phyloP scores from a whole-genome alignment of 2,797 vertebrate species.

The Lophotriccus pileatus region DNA sequence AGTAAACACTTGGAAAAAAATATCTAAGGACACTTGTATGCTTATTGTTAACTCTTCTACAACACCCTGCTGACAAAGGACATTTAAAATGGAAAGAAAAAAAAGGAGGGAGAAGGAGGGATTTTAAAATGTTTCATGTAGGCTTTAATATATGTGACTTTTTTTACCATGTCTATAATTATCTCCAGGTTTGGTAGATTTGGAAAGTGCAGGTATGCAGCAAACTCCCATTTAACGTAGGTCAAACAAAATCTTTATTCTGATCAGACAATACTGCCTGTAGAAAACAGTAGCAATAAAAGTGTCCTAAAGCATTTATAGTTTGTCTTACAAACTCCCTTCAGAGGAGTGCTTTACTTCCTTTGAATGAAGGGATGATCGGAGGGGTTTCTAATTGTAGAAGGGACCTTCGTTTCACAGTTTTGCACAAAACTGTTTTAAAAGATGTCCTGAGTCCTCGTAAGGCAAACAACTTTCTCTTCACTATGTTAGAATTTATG shows the following conservation, averaged over 20 bases:
- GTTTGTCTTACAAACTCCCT: neutral
- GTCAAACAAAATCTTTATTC: neutral
- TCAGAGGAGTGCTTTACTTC: neutral
- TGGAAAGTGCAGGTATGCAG: neutral
- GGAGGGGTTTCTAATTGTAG: neutral
- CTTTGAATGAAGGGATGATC: neutral
- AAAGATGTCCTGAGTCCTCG: neutral
- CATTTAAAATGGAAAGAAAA: neutral
- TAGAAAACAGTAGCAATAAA: neutral
- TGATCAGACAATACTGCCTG: neutral
- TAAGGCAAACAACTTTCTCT: neutral
- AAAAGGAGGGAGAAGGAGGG: fast-evolving
- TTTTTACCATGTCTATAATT: neutral
- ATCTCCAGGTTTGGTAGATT: neutral
- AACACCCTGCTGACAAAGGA: neutral
- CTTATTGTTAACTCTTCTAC: neutral
- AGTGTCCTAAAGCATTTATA: neutral
- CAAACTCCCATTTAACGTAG: neutral
- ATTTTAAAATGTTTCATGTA: neutral
- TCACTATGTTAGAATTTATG: neutral
- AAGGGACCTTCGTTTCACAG: neutral
- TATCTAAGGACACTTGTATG: neutral
- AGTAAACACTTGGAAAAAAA: neutral
- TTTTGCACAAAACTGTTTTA: neutral
- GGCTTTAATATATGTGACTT: neutral